A percentile compares a stretch with the other conserved stretches of the same genome.
These are phyloP conservation scores for Siniperca obscura DNA, from an alignment of 2,797 vertebrate genomes.

Conservation along the genomic window DNA sequence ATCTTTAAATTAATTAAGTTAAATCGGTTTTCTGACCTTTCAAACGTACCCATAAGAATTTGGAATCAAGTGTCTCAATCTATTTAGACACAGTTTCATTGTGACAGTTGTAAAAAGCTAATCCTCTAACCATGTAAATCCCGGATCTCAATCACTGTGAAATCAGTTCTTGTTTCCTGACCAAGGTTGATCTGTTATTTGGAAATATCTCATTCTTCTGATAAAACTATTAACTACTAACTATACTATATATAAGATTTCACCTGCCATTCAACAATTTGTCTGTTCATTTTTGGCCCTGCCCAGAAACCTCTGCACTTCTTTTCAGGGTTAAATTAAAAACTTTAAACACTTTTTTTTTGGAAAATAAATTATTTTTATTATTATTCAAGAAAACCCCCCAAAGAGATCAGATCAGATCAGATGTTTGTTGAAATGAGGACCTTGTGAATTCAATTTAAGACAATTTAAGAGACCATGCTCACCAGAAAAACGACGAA, in stretches of 20 bases:
- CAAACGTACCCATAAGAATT: not conserved
- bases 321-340: not conserved
- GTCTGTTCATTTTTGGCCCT: not conserved
- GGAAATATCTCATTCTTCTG: not conserved
- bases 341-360: not conserved
- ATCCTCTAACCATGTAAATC: slow-evolving; percentile 24
- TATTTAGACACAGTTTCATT: slow-evolving; percentile 21
- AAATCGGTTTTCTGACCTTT: slow-evolving; percentile 15
- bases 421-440: too few species aligned
- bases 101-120: slow-evolving; percentile 11
- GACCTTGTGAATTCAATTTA: not conserved
- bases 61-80: slow-evolving; percentile 11
- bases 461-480: not conserved
- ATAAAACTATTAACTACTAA: not conserved
- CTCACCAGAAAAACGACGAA: not conserved
- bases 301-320: not conserved
- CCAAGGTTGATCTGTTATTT: not conserved
- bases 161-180: slow-evolving; percentile 18
- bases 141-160: slow-evolving; percentile 35
- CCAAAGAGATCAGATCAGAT: too few species aligned
- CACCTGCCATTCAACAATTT: not conserved
- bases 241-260: too few species aligned
- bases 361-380: too few species aligned
- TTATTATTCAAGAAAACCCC: too few species aligned
- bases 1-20: slow-evolving; percentile 4